A percentile compares a stretch with the other conserved stretches of the same genome.
These are phyloP conservation scores for Brachionus angularis DNA, from an alignment of 1,140 invertebrate genomes.

Conservation along the genomic window DNA sequence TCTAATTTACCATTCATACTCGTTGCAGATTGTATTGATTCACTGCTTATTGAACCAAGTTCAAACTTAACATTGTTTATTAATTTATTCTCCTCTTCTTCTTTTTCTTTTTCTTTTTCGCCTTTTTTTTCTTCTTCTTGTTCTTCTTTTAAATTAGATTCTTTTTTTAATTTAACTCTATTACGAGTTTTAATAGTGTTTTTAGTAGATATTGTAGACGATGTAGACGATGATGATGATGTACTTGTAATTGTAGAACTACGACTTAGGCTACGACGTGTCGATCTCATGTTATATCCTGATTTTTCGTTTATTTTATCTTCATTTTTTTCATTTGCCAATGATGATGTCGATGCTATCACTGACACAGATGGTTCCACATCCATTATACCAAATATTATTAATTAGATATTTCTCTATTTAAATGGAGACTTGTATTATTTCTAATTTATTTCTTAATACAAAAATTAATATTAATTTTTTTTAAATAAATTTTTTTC, in stretches of 20 bases:
- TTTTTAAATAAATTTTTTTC: not conserved
- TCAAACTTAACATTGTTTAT: conserved; percentile 25
- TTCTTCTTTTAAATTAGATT: too few species aligned
- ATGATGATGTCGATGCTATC: not conserved
- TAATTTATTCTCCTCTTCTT: too few species aligned
- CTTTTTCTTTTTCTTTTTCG: too few species aligned
- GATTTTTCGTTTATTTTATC: not conserved
- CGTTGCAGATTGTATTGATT: too few species aligned
- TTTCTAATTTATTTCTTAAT: not conserved
- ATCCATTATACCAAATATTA: not conserved
- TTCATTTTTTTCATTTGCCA: conserved; percentile 12
- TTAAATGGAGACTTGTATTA: not conserved
- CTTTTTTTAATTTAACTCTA: not conserved
- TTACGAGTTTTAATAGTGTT: too few species aligned
- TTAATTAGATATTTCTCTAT: not conserved
- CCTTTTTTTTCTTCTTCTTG: too few species aligned
- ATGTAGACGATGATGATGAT: not conserved
- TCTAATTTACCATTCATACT: too few species aligned
- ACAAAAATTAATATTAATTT: not conserved
- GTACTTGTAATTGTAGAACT: not conserved
- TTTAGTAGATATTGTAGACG: not conserved
- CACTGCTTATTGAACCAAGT: conserved; percentile 14
- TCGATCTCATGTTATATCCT: not conserved
- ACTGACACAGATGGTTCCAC: conserved; percentile 35
- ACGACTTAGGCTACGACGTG: not conserved